phyloP scores from a whole-genome alignment of 1,140 invertebrate genomes.

The Nebria ingens region DNA sequence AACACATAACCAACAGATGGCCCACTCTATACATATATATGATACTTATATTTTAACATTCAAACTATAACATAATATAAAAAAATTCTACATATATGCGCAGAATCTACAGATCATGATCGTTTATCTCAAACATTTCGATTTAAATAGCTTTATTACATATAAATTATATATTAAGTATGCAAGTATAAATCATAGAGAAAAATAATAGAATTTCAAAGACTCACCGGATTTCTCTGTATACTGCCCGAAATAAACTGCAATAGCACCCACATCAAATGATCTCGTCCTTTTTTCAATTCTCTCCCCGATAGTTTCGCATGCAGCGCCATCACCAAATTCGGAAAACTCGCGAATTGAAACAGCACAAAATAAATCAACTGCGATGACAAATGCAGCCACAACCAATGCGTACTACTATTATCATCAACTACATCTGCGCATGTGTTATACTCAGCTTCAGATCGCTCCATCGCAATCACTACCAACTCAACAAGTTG shows the following conservation, averaged over 20 bases:
- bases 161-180: no score
- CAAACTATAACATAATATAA: no score
- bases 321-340: slow-evolving; percentile 80
- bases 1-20: no score
- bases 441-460: slow-evolving; percentile 42
- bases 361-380: slow-evolving; percentile 93
- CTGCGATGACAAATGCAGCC: slow-evolving; percentile 90
- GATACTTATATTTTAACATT: no score
- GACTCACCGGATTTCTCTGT: slow-evolving; percentile 75
- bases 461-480: slow-evolving; percentile 82
- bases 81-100: no score
- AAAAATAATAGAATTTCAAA: background rate
- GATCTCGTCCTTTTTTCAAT: slow-evolving; percentile 80
- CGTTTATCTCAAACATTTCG: no score
- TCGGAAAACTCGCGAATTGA: slow-evolving; percentile 87
- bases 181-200: no score
- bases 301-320: slow-evolving; percentile 37
- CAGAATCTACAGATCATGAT: no score
- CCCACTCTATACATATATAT: no score
- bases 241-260: slow-evolving; percentile 96
- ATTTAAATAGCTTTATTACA: no score
- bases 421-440: slow-evolving; percentile 51
- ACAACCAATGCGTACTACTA: slow-evolving; percentile 69
- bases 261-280: slow-evolving; percentile 94
- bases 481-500: slow-evolving; percentile 88